Evolutionary conservation across 1,140 invertebrate species (phyloP).

Genomic region (Dendrolimus kikuchii): DNA sequence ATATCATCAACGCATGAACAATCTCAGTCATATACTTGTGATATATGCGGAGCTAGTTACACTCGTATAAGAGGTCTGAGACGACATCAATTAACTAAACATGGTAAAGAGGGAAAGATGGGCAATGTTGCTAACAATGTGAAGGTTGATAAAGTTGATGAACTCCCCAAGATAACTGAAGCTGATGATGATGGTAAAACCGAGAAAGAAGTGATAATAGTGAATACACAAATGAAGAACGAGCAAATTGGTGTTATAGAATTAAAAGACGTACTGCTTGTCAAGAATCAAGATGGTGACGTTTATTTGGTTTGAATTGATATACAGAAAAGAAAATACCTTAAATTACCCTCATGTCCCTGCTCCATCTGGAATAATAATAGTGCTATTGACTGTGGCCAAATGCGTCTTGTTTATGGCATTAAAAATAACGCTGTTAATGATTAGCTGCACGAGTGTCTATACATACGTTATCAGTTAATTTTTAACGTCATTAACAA

Average conservation of each 20-base stretch:
- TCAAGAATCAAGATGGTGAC: constrained; percentile 12
- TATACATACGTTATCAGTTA: no score
- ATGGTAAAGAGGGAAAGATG: constrained; percentile 15
- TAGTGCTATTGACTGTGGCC: no score
- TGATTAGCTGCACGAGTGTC: no score
- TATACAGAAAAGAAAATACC: no score
- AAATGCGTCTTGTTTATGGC: no score
- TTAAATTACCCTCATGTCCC: no score
- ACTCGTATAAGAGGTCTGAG: constrained; percentile 21
- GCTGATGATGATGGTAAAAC: constrained; percentile 4
- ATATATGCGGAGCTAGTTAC: constrained; percentile 42
- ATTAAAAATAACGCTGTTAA: no score
- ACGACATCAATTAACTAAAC: constrained; percentile 34
- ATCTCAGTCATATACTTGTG: constrained; percentile 29
- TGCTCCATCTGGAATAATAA: no score
- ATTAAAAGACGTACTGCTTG: constrained; percentile 5
- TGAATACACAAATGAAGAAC: constrained; percentile 3
- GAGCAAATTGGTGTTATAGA: constrained; percentile 9
- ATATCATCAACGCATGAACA: constrained; percentile 40
- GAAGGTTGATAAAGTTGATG: not conserved
- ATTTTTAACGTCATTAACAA: no score
- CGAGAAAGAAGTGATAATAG: constrained; percentile 1
- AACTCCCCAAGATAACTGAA: constrained; percentile 4
- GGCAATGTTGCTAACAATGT: no score
- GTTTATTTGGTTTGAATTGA: constrained; percentile 11